Conservation (phyloP, 2,113 vertebrate species). For the Microtus richardsoni region DNA sequence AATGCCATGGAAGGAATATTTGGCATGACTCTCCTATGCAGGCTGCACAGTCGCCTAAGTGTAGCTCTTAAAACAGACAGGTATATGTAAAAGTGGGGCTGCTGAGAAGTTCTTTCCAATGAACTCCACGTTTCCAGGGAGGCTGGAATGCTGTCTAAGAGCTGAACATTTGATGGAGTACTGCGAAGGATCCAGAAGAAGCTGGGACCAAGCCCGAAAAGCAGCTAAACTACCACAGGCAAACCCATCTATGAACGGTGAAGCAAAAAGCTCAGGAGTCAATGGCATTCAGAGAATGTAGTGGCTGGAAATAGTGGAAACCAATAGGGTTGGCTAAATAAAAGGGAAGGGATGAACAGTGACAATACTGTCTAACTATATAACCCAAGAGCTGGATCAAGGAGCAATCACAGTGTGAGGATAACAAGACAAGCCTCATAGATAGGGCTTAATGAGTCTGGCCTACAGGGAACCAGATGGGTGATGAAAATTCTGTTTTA, state of each 20-base stretch:
- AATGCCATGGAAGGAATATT: neutral
- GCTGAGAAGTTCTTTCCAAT: neutral
- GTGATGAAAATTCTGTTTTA: neutral
- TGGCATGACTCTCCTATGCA: neutral
- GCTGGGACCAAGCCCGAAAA: neutral
- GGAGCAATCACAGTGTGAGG: neutral
- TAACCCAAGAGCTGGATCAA: neutral
- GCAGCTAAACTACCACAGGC: neutral
- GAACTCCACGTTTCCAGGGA: neutral
- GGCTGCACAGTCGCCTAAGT: neutral
- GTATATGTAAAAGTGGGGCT: neutral
- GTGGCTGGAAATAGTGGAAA: neutral
- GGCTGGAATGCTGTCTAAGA: neutral
- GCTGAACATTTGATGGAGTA: neutral
- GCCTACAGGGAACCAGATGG: neutral
- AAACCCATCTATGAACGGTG: neutral
- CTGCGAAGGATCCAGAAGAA: neutral
- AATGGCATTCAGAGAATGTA: neutral
- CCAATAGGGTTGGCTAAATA: neutral
- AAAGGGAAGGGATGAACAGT: neutral
- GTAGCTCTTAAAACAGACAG: conserved; percentile 2
- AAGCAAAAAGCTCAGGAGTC: neutral
- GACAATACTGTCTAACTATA: no score
- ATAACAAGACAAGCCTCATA: neutral
- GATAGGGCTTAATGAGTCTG: neutral